Evolutionary conservation across 2,797 vertebrate species (phyloP), one percentile per base, ranked within the genome.

Genomic region (Bufotes viridis): DNA sequence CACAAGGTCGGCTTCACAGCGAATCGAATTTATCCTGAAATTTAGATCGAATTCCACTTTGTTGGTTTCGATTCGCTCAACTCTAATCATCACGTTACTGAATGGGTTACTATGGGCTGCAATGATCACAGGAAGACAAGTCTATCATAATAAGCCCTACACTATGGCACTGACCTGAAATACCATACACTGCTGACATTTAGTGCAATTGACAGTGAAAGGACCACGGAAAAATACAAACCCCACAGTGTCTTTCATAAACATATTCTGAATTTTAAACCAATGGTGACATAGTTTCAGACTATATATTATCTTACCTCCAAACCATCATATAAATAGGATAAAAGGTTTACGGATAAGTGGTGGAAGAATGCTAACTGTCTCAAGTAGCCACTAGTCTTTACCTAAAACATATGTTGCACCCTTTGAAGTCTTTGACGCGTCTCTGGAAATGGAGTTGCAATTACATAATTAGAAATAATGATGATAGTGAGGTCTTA

Each of bases 401-500:
- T 82, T 63, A 83, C 29, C 18, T 63, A 84, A 84, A 84, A 84
- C 82, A 84, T 51, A 34, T 76, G 82, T 76, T 24, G 10, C 14
- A 3, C 17, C 15, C 22, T 86, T 79, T 79, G 61, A 78, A 86
- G 60, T 55, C 61, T 8, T 53, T 63, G 57, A 51, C 42, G 20
- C 49, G 13, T 78, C 61, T 78, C 24, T 14, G 26, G 51, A 79
- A 78, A 86, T 58, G 8, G 17, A 34, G 22, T 42, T 29, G 22
- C 26, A 86, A 79, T 86, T 67, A 69, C 26, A 67, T 69, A 78
- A 69, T 78, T 78, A 53, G n/a, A 13, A 18, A 78, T 86, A 69
- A 79, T 79, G 84, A 79, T 20, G 81, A 57, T 69, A 70, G 63
- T 26, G 42, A 83, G 17, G 49, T 75, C 10, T 74, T 51, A 20